These are phyloP conservation scores for Ammodytes marinus DNA, from an alignment of 2,113 vertebrate genomes.

Conservation along the genomic window DNA sequence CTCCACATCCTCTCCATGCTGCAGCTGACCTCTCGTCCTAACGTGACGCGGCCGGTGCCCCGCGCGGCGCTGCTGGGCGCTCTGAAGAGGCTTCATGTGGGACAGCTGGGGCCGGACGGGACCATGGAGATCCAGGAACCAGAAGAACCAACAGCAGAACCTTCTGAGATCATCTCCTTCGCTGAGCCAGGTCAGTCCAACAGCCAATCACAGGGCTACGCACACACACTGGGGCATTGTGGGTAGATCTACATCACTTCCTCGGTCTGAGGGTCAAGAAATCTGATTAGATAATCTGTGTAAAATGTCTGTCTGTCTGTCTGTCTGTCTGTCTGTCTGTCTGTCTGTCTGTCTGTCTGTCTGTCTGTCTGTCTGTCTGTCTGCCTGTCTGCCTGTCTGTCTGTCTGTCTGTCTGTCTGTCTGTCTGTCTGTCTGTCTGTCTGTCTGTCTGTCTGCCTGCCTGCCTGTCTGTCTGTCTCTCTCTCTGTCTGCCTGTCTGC, in stretches of 20 bases:
- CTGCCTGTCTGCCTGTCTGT: background rate
- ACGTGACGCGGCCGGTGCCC: conserved; percentile 94
- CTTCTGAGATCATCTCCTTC: conserved; percentile 96
- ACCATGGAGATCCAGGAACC: conserved; percentile 94
- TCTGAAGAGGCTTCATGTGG: conserved; percentile 95
- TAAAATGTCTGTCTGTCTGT: background rate
- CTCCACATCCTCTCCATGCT: conserved; percentile 97
- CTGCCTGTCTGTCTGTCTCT: background rate
- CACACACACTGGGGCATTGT: too few relatives aligned
- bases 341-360: background rate
- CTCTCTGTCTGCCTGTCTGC: background rate
- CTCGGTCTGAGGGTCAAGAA: background rate
- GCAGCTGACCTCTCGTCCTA: conserved; percentile 94
- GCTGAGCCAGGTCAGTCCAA: conserved; percentile 87
- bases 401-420: background rate
- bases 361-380: background rate
- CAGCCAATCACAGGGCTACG: background rate
- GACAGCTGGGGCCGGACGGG: conserved; percentile 92
- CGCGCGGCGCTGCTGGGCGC: conserved; percentile 95
- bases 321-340: background rate
- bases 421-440: background rate
- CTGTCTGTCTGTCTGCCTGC: background rate
- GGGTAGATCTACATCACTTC: background rate
- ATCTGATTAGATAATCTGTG: conserved; percentile 7
- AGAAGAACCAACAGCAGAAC: conserved; percentile 80